Evolutionary conservation across 2,797 vertebrate species (phyloP), one percentile per base, ranked within the genome.

Genomic region (Xenentodon cancila): DNA sequence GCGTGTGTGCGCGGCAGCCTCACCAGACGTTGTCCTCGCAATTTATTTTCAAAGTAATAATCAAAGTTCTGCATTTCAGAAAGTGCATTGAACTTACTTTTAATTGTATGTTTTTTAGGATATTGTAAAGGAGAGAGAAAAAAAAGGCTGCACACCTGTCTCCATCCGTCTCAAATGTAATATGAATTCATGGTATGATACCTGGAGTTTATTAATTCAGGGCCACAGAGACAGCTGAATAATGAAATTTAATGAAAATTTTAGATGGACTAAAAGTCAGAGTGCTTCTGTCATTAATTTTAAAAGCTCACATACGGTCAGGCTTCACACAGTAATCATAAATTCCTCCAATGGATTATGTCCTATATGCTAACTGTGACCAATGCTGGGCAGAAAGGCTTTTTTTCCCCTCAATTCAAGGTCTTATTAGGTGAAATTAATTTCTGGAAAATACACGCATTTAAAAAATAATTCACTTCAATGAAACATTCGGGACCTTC

Each of bases 241-340:
- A 92, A 91, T 92, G 88, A 84, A 89, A 88, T 89, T 88, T 91
- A 91, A 91, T 92, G 85, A 91, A 85, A 91, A 79, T 91, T 92
- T 91, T 84, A 92, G 89, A 89, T 61, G 77, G 89, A 91, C 89
- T 91, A 89, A 92, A 91, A 92, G 90, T 91, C 90, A 91, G 81
- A 88, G 86, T 84, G 82, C 85, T 83, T 81, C 73, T 68, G 78
- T 91, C 91, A 92, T 92, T 90, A 88, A 92, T 91, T 90, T 90
- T 90, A 88, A 91, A 91, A 84, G 83, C 88, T 79, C 82, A 85
- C 83, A 86, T 82, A 80, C 79, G 64, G 47, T 64, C 79, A 71
- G 71, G 73, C 77, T 70, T 75, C 43, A 22, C 80, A 79, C 81
- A 63, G 77, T 82, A 81, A 89, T 87, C 71, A 87, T 79, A 74